Evolutionary conservation across 1,140 invertebrate genomes (phyloP), one percentile per base, ranked within the genome.

Genomic region (Aphelinus certus): DNA sequence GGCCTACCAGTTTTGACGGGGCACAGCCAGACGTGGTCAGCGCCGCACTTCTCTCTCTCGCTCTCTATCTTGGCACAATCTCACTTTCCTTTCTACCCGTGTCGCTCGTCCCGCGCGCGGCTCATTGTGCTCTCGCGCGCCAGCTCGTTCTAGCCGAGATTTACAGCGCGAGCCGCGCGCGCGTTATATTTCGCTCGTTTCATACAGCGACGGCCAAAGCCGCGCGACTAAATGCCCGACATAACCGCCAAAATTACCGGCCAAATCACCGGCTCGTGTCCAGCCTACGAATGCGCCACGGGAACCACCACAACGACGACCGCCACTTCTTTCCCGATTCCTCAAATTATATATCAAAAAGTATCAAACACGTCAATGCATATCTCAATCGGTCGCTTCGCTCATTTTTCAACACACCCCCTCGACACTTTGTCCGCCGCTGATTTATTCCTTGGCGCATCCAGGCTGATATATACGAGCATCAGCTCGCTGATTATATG

Each of bases 1-100:
- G 87, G 87, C 82, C 87, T 87, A 88, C 87, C 85, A 86, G 84
- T 88, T 87, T 86, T 85, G 87, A 88, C 84, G 85, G 83, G 83
- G 81, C 61, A 61, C 26, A 26, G 26, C 56, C 51, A 53, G 51
- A 6, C 9, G 4, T 53, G 51, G 9, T 9, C 4, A 53, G 51
- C 51, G 4, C 4, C 4, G 4, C 4, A 9, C 9, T 53, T 53
- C 51, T 53, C 51, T 53, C 47, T 71, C 78, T 53, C 75, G 75
- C 77, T 56, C 80, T 81, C 81, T 87, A 88, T 88, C 86, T 87
- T 83, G 81, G 82, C 84, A 83, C 85, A 85, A 87, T 86, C 85
- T 86, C 80, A 82, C 77, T 83, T 81, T 76, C 76, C 49, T 61
- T 49, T 46, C 71, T 58, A 47, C 67, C 74, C 75, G 72, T 72